Conservation (phyloP, 2,113 vertebrate genomes). For the Addax nasomaculatus region DNA sequence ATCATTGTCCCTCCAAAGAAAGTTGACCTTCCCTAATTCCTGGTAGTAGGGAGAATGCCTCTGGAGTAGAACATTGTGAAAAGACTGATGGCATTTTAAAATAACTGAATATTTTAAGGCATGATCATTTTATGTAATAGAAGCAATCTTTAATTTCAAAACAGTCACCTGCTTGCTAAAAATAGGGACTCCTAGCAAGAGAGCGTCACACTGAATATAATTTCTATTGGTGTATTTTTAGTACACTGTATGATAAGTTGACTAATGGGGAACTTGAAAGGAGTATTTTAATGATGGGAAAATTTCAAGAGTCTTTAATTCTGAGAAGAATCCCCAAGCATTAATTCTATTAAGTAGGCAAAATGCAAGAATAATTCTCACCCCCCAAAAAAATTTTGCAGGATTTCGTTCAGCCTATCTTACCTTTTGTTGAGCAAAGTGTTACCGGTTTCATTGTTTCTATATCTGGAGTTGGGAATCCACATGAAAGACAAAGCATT, state of each 20-base stretch:
- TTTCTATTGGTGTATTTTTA: slow-evolving; percentile 61
- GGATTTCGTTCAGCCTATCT: slow-evolving; percentile 28
- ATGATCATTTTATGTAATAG: slow-evolving; percentile 51
- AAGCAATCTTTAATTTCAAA: slow-evolving; percentile 58
- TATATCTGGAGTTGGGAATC: slow-evolving; percentile 41
- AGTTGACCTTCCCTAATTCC: slow-evolving; percentile 4
- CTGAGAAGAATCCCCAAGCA: slow-evolving; percentile 26
- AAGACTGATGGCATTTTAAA: slow-evolving; percentile 34
- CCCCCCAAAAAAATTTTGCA: not conserved
- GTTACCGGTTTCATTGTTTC: slow-evolving; percentile 39
- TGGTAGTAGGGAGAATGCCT: not conserved
- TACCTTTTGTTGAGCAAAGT: slow-evolving; percentile 38
- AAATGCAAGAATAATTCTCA: slow-evolving; percentile 13
- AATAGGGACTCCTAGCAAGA: slow-evolving; percentile 49
- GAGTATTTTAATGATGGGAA: slow-evolving; percentile 37
- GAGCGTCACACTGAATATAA: slow-evolving; percentile 43
- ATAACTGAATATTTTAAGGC: slow-evolving; percentile 44
- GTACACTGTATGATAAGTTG: slow-evolving; percentile 50
- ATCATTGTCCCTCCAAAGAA: not conserved
- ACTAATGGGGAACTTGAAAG: slow-evolving; percentile 48
- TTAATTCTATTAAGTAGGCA: not conserved
- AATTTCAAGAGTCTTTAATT: slow-evolving; percentile 38
- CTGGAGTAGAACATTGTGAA: not conserved
- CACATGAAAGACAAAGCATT: not conserved
- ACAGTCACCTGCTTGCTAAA: slow-evolving; percentile 64